Evolutionary conservation across 2,797 vertebrate genomes (phyloP), one percentile per base, ranked within the genome.

Genomic region (Melanotaenia nigrans): DNA sequence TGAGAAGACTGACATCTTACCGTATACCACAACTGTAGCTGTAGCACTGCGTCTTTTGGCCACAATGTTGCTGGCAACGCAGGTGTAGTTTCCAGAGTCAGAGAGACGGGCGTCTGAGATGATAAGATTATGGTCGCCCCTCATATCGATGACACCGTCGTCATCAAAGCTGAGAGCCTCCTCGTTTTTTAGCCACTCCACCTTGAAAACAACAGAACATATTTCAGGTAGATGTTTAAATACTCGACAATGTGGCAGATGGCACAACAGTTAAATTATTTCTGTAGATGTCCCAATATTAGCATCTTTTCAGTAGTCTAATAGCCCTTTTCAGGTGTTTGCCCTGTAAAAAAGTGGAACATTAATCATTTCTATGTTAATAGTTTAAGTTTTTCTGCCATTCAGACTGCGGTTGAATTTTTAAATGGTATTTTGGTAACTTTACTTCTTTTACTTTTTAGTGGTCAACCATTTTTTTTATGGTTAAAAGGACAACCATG

Each of bases 151-250:
- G 85, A 70, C 42, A 71, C 94, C 95, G 0, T 97, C 97, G 14
- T 94, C 95, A 0, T 96, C 97, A 16, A 91, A 91, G 49, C 92
- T 94, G 9, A 99, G 92, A 14, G 93, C 89, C 79, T 98, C 97
- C 66, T 99, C 98, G 0, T 99, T 99, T 92, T 97, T 99, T 25
- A 99, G 93, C 98, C 98, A 99, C 73, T 98, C 96, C 87, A 99
- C 97, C 98, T 99, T 68, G n/a, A 40, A 83, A 81, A 61, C 54
- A 66, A 9, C 2, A 70, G 3, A 77, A 36, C 0, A 25, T 13
- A 2, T 42, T 77, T 57, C 16, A 71, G 22, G 40, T 22, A 11
- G 38, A 61, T 32, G 22, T 11, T 40, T 8, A 24, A 10, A 35
- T 10, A 54, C 47, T 51, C n/a, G n/a, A 73, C 4, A 10, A 57